phyloP scores from a whole-genome alignment of 1,140 invertebrate genomes.

The Araneus ventricosus region DNA sequence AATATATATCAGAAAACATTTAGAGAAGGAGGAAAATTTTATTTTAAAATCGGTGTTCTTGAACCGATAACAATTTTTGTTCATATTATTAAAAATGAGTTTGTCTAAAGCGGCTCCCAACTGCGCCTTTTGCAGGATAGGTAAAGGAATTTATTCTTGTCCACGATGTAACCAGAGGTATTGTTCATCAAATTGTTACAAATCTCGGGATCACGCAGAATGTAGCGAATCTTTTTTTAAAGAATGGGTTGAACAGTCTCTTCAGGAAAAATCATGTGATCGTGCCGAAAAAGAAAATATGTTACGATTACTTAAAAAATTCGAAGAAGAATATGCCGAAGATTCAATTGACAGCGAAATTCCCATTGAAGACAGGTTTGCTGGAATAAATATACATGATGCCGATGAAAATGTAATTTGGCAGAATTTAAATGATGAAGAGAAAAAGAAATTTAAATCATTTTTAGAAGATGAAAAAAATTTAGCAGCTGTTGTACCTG shows the following conservation, averaged over 20 bases:
- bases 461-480: constrained; percentile 52
- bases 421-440: constrained; percentile 42
- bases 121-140: constrained; percentile 42
- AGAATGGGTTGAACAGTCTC: constrained; percentile 56
- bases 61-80: not conserved
- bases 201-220: constrained; percentile 36
- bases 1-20: too few species aligned
- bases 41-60: too few species aligned
- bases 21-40: too few species aligned
- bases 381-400: constrained; percentile 36
- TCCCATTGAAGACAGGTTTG: constrained; percentile 53
- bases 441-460: constrained; percentile 31
- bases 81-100: not conserved
- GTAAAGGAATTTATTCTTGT: constrained; percentile 60
- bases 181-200: constrained; percentile 62
- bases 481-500: constrained; percentile 16
- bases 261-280: constrained; percentile 5
- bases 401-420: constrained; percentile 44
- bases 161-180: constrained; percentile 45
- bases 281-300: constrained; percentile 36
- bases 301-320: constrained; percentile 39
- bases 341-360: not conserved
- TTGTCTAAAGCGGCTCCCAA: constrained; percentile 39
- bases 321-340: not conserved
- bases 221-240: constrained; percentile 61